These are phyloP conservation scores for Chiloscyllium plagiosum DNA, from an alignment of 2,113 vertebrate species.

Conservation along the genomic window DNA sequence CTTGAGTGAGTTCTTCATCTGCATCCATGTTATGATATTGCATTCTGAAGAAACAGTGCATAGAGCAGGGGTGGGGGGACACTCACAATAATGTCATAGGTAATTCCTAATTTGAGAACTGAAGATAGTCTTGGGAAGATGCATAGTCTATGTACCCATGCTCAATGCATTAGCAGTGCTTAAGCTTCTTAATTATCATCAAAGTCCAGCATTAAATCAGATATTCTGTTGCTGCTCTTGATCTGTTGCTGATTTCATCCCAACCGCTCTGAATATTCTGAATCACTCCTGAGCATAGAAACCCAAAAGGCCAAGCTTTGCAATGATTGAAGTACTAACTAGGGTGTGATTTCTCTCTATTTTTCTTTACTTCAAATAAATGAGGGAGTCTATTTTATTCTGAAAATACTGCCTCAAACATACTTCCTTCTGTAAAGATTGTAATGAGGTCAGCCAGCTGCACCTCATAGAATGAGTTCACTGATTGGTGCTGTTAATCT, in stretches of 20 bases:
- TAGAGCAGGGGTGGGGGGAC: too few relatives aligned
- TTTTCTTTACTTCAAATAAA: not conserved
- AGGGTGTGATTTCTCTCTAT: too few relatives aligned
- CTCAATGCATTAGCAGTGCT: not conserved
- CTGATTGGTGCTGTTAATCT: too few relatives aligned
- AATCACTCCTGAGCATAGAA: not conserved
- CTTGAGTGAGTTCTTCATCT: constrained; percentile 5
- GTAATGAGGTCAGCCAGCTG: too few relatives aligned
- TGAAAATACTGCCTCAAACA: not conserved
- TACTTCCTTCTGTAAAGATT: not conserved
- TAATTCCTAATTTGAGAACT: not conserved
- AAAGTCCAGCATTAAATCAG: not conserved
- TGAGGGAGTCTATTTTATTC: not conserved
- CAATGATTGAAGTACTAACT: not conserved
- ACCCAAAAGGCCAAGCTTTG: not conserved
- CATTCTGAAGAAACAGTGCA: not conserved
- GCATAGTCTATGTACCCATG: not conserved
- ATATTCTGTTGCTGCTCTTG: not conserved
- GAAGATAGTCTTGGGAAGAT: not conserved
- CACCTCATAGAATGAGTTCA: too few relatives aligned
- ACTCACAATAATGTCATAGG: not conserved
- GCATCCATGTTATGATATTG: not conserved
- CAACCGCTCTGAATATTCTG: not conserved
- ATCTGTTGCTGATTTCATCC: not conserved
- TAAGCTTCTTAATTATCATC: not conserved